These are phyloP conservation scores for Caenorhabditis japonica DNA, from an alignment of 2,888 invertebrate species.

Conservation along the genomic window DNA sequence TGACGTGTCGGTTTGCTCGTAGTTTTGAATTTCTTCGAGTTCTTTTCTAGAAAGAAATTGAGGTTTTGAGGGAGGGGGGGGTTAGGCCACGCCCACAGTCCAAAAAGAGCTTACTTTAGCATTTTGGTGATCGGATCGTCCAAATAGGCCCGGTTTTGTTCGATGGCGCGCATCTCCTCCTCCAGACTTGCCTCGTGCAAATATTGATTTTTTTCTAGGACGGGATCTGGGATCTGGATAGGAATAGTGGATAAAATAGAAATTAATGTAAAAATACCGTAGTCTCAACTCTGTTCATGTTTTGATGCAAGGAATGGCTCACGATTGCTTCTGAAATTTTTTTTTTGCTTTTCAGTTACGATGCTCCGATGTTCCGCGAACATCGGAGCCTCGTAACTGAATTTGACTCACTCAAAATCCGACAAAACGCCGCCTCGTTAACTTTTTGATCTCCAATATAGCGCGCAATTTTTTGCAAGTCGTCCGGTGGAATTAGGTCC, in stretches of 20 bases:
- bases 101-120: too few species aligned
- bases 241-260: not conserved
- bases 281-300: slow-evolving; percentile 10
- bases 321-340: slow-evolving; percentile 46
- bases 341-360: not conserved
- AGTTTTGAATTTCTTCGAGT: slow-evolving; percentile 38
- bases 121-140: slow-evolving; percentile 51
- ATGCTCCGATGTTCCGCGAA: too few species aligned
- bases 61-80: not conserved
- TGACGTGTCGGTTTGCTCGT: slow-evolving; percentile 9
- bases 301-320: slow-evolving; percentile 34
- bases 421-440: slow-evolving; percentile 48
- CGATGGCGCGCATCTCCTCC: slow-evolving; percentile 41
- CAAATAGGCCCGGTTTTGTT: slow-evolving; percentile 15
- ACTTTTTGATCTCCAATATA: slow-evolving; percentile 46
- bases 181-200: slow-evolving; percentile 25
- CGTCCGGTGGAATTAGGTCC: slow-evolving; percentile 40
- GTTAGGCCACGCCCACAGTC: not conserved
- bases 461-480: slow-evolving; percentile 25
- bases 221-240: not conserved
- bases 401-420: slow-evolving; percentile 39
- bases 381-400: too few species aligned
- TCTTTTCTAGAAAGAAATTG: slow-evolving; percentile 46
- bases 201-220: slow-evolving; percentile 13
- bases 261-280: slow-evolving; percentile 1